phyloP scores from a whole-genome alignment of 1,140 invertebrate genomes.

The Ceratina australensis region DNA sequence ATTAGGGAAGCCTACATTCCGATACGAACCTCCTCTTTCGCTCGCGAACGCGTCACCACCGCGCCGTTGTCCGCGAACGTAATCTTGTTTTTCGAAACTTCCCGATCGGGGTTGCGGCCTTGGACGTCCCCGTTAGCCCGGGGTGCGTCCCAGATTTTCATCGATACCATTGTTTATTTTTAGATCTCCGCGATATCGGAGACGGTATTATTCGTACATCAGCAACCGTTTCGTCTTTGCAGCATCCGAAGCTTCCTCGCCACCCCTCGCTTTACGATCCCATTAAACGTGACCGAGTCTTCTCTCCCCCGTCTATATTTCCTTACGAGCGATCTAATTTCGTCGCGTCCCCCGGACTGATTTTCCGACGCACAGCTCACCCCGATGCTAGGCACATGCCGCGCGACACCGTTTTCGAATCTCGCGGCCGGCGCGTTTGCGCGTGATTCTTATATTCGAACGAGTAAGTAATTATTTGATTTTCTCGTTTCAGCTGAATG shows the following conservation, averaged over 20 bases:
- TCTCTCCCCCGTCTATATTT: background rate
- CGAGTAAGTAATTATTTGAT: background rate
- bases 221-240: constrained; percentile 26
- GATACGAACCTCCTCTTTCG: background rate
- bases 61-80: background rate
- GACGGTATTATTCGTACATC: constrained; percentile 24
- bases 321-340: background rate
- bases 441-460: background rate
- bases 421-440: constrained; percentile 5
- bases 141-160: constrained; percentile 55
- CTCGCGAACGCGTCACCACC: background rate
- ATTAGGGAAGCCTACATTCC: constrained; percentile 47
- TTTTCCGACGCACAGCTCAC: background rate
- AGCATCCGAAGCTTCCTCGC: background rate
- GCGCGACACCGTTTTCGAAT: background rate
- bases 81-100: constrained; percentile 46
- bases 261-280: background rate
- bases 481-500: constrained; percentile 75
- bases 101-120: constrained; percentile 52
- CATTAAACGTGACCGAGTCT: background rate
- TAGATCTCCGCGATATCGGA: constrained; percentile 44
- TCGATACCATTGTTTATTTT: constrained; percentile 61
- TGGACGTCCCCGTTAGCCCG: constrained; percentile 47
- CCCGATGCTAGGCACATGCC: background rate
- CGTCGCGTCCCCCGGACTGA: too few relatives aligned